phyloP scores from a whole-genome alignment of 2,797 vertebrate species.

The Danio albolineatus region DNA sequence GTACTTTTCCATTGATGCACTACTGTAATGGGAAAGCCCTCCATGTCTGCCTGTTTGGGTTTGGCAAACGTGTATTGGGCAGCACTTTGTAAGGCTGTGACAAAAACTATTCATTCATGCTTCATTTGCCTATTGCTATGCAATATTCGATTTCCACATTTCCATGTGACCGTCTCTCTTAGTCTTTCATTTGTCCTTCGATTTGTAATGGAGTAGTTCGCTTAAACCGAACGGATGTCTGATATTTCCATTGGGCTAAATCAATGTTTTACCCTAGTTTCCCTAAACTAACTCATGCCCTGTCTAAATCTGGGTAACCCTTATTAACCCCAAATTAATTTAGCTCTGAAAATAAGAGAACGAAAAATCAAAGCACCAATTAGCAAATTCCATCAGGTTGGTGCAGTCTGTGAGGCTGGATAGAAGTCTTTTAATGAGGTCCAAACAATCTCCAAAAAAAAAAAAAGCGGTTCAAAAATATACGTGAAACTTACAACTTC shows the following conservation, averaged over 20 bases:
- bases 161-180: constrained; percentile 32
- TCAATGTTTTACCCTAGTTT: constrained; percentile 43
- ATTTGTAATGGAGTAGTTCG: constrained; percentile 30
- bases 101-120: constrained; percentile 50
- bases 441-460: background rate
- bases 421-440: constrained; percentile 16
- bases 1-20: constrained; percentile 73
- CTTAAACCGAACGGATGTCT: constrained; percentile 48
- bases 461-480: background rate
- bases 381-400: constrained; percentile 40
- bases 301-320: constrained; percentile 8
- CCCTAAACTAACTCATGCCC: constrained; percentile 33
- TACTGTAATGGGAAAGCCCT: constrained; percentile 43
- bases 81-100: constrained; percentile 33
- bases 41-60: constrained; percentile 57
- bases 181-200: constrained; percentile 55
- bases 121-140: constrained; percentile 35
- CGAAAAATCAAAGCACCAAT: constrained; percentile 21
- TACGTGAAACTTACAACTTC: background rate
- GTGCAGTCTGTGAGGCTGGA: constrained; percentile 19
- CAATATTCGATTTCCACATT: constrained; percentile 45
- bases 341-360: constrained; percentile 23
- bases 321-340: constrained; percentile 36
- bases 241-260: constrained; percentile 50
- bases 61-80: constrained; percentile 42